Percentiles rank a stretch among this genome's conserved stretches.
phyloP scores from a whole-genome alignment of 2,797 vertebrate genomes.

The Leucoraja ocellata region DNA sequence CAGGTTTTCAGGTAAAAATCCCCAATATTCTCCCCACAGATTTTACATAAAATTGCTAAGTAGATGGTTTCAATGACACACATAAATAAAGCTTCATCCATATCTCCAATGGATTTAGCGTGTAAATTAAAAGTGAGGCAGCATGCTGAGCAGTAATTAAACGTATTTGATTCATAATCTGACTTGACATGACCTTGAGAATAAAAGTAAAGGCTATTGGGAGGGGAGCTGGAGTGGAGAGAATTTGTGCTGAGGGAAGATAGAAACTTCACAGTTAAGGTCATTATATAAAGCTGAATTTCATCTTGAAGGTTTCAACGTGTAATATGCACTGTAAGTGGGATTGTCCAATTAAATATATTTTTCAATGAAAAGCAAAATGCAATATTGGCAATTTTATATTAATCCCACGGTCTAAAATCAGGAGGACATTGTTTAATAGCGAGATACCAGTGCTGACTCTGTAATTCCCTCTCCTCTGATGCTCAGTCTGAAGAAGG shows the following conservation, averaged over 20 bases:
- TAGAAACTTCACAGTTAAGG: not conserved
- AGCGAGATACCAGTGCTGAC: not conserved
- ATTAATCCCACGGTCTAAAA: not conserved
- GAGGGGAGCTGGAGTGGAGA: no score
- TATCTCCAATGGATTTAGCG: not conserved
- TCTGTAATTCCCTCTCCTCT: no score
- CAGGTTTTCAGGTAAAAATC: not conserved
- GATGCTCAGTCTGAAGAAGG: no score
- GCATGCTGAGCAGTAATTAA: constrained; percentile 30
- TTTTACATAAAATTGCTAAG: not conserved
- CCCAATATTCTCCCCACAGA: not conserved
- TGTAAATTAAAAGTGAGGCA: constrained; percentile 28
- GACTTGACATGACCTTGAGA: not conserved
- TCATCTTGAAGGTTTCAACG: not conserved
- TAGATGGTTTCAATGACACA: constrained; percentile 16
- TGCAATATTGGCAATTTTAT: not conserved
- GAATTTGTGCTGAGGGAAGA: not conserved
- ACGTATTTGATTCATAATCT: not conserved
- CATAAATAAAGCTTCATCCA: not conserved
- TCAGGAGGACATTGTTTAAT: not conserved
- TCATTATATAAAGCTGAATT: constrained; percentile 18
- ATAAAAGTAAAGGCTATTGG: not conserved
- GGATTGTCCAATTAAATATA: not conserved
- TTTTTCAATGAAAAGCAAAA: not conserved
- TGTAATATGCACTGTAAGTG: not conserved